Conservation (phyloP, 2,888 invertebrate species). For the Caenorhabditis zanzibari region DNA sequence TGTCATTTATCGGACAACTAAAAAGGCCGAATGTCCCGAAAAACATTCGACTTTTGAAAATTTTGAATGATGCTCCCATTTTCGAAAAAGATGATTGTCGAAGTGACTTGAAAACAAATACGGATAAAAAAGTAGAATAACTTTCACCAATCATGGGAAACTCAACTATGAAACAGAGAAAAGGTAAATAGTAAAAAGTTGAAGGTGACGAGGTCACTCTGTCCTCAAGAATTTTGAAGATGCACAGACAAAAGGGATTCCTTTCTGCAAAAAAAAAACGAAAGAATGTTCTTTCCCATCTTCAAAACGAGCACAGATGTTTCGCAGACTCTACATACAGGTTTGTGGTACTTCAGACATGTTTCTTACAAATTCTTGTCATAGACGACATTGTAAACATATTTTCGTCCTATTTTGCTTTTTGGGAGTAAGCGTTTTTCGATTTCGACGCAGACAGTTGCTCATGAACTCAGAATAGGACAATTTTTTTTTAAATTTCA, state of each 20-base stretch:
- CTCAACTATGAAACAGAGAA: not conserved
- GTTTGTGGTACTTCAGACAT: too few relatives aligned
- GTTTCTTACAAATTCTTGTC: too few relatives aligned
- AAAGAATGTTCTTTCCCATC: not conserved
- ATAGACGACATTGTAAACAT: not conserved
- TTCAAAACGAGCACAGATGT: not conserved
- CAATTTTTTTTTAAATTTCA: too few relatives aligned
- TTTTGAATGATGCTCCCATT: too few relatives aligned
- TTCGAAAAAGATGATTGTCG: too few relatives aligned
- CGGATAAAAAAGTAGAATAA: constrained; percentile 1
- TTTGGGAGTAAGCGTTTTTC: too few relatives aligned
- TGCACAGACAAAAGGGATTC: not conserved
- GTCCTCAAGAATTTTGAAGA: not conserved
- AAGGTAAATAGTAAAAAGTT: constrained; percentile 18
- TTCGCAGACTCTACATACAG: not conserved
- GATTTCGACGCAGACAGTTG: too few relatives aligned
- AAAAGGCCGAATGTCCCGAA: not conserved
- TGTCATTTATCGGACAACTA: not conserved
- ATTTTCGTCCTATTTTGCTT: not conserved
- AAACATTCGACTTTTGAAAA: too few relatives aligned
- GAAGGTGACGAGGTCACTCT: constrained; percentile 9
- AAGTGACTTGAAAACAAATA: not conserved
- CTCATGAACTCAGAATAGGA: too few relatives aligned
- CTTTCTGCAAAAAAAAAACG: not conserved
- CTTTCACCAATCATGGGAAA: constrained; percentile 4